Evolutionary conservation across 1,140 invertebrate species (phyloP), one percentile per base, ranked within the genome.

Genomic region (Lethocerus indicus): DNA sequence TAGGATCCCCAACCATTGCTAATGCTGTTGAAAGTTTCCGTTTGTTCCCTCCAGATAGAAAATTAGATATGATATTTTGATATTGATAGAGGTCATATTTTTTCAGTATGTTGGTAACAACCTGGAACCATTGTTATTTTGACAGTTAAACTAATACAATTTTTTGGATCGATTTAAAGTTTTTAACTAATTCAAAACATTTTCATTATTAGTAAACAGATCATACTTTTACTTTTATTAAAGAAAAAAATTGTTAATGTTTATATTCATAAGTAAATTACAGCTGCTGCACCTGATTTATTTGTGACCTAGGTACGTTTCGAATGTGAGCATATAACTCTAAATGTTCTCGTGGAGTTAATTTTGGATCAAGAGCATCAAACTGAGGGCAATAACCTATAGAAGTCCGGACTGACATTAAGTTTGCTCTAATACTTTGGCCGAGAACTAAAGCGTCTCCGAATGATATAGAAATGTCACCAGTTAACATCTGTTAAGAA

Each of bases 21-120:
- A 98, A 78, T 0, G 91, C 91, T 35, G 91, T 89, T 55, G 87
- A 94, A 23, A 98, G 66, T 64, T 97, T 95, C 36, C 93, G 73
- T 62, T 93, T 95, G 57, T 95, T 98, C 0, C 93, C 94, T 12
- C 89, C 89, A 61, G 40, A 21, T 1, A 42, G 12, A 21, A 24
- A 13, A 14, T 21, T n/a, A 42, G 23, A n/a, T 24, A 20, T 20
- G 1, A 24, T 21, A 23, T 42, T 13, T 13, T 24, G 23, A 21
- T 20, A 42, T n/a, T 42, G 23, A 5, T 24, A 21, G 23, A 42
- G 26, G 26, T 42, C 40, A 42, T 24, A 42, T n/a, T 42, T 42
- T 24, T 42, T 42, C 16, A 42, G 21, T 5, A 14, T 24, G 3
- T 20, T 21, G 3, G 23, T n/a, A 3, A 42, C 40, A 42, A 42